Evolutionary conservation across 2,113 vertebrate genomes (phyloP).

Genomic region (Gymnobelideus leadbeateri): DNA sequence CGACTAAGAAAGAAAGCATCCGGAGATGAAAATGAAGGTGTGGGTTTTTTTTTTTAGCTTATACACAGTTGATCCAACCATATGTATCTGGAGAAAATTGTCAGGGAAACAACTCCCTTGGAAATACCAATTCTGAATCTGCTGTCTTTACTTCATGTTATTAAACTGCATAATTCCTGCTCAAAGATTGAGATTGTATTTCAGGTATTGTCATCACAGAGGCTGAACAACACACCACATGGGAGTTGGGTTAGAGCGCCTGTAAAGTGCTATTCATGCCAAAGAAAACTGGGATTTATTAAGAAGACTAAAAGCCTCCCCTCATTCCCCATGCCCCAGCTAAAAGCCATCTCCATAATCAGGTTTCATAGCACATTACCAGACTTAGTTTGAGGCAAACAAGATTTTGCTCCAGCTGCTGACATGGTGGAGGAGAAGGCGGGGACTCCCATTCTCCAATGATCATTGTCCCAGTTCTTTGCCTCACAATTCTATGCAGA

Average conservation of each 20-base stretch:
- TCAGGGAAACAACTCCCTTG: conserved; percentile 52
- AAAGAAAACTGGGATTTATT: conserved; percentile 17
- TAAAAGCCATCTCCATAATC: conserved; percentile 1
- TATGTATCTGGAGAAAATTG: conserved; percentile 45
- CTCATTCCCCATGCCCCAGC: background rate
- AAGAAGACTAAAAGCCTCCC: conserved; percentile 17
- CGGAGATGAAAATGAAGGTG: conserved; percentile 76
- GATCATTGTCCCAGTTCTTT: background rate
- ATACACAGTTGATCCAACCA: conserved; percentile 75
- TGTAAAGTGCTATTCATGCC: background rate
- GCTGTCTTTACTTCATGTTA: conserved; percentile 53
- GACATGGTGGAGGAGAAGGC: background rate
- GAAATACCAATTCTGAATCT: conserved; percentile 40
- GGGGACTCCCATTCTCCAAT: background rate
- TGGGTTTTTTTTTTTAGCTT: conserved; percentile 68
- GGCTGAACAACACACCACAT: background rate
- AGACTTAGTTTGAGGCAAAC: conserved; percentile 3
- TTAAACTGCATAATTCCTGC: background rate
- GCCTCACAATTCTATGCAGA: background rate
- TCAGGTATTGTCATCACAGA: conserved; percentile 31
- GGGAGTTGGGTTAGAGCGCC: background rate
- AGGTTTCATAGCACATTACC: conserved; percentile 2
- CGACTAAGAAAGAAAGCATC: conserved; percentile 73
- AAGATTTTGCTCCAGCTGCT: background rate
- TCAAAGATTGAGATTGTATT: conserved; percentile 3